These are phyloP conservation scores for Desmophyllum pertusum DNA, from an alignment of 92 coral and sea anemone species.

Conservation along the genomic window DNA sequence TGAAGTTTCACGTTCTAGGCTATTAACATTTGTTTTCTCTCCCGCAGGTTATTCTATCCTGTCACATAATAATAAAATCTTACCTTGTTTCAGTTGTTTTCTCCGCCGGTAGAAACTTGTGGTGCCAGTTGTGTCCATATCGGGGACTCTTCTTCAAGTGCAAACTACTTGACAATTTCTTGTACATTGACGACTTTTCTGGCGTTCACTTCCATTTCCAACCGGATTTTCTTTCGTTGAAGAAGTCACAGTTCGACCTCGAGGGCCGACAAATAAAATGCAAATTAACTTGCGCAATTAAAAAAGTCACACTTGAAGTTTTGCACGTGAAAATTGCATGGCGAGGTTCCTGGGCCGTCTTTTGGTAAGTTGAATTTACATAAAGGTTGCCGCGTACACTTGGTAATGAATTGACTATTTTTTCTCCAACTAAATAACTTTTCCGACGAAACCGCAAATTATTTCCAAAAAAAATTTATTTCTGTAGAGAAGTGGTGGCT, in stretches of 20 bases:
- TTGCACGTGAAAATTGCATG: not conserved
- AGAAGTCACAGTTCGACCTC: not conserved
- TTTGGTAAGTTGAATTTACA: not conserved
- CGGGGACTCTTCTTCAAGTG: not conserved
- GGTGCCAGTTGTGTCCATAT: not conserved
- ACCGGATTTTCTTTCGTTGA: not conserved
- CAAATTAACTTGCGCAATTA: not conserved
- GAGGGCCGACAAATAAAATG: not conserved
- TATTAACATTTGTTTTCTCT: not conserved
- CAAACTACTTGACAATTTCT: not conserved
- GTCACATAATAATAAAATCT: not conserved
- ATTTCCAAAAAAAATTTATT: too few species aligned
- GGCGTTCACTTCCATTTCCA: not conserved
- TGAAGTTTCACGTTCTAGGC: not conserved
- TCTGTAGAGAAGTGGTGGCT: too few species aligned
- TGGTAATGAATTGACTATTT: too few species aligned
- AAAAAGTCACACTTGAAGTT: not conserved
- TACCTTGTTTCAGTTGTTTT: not conserved
- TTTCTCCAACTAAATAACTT: too few species aligned
- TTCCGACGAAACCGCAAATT: too few species aligned
- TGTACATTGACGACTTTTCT: not conserved
- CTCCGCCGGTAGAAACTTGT: too few species aligned
- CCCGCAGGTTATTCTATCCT: not conserved
- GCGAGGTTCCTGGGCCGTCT: not conserved
- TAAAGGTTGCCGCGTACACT: not conserved